Evolutionary conservation across 2,888 invertebrate species (phyloP), one percentile per base, ranked within the genome.

Genomic region (Drosophila cognata): DNA sequence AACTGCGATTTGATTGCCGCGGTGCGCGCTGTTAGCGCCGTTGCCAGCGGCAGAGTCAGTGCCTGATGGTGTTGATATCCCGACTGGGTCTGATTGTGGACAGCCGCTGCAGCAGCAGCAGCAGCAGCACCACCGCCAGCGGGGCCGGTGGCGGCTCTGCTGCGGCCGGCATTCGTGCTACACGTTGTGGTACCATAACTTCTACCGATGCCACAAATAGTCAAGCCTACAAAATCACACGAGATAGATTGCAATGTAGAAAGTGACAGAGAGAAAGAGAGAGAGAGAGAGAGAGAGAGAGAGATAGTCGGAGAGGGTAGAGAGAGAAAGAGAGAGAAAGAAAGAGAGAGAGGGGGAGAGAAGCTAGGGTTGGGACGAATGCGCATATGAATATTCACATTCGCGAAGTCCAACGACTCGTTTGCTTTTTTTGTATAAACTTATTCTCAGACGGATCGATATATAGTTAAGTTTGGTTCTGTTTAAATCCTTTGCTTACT

Each of bases 181-280:
- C 92, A 92, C 73, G 93, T 56, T 56, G 56, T 86, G 75, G 84
- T 89, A 90, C 92, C 91, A 86, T 92, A 92, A 91, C 91, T 92
- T 92, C 93, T 93, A 92, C 92, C 92, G 91, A 93, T 92, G 91
- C 93, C 93, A 91, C 92, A 93, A 89, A 93, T 92, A 81, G 93
- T 92, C 83, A 93, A 91, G 87, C 93, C 93, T 93, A 92, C 87
- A 91, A 91, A 88, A 90, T 91, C 87, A 88, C 82, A 88, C 72
- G 90, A 89, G 77, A 88, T 73, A 77, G 62, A 83, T 60, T 71
- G 77, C 69, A 85, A 85, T 71, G 63, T 79, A 79, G 58, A 80
- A 58, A 78, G 60, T 71, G 68, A 83, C 41, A 74, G 29, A 77
- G 25, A 64, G 29, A 35, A n/a, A 21, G 21, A 21, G 21, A 21